Evolutionary conservation across 2,888 invertebrate species (phyloP).

Genomic region (Crossocerus cetratus): DNA sequence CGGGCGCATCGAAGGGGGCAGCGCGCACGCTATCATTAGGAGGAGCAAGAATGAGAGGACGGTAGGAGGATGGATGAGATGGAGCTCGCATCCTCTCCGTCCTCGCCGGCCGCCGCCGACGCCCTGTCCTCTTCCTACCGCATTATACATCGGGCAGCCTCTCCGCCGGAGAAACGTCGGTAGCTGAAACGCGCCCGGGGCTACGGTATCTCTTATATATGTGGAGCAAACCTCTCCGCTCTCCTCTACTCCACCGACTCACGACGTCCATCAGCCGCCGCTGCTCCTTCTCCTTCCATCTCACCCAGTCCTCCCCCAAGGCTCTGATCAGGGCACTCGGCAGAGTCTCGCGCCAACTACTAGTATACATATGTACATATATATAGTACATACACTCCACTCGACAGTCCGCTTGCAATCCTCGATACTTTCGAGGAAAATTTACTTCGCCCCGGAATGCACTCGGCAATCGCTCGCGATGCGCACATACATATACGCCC

Average conservation of each 20-base stretch:
- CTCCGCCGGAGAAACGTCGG: conserved; percentile 53
- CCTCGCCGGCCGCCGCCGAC: conserved; percentile 17
- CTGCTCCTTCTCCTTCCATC: conserved; percentile 44
- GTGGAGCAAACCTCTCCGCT: conserved; percentile 56
- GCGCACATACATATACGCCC: too few species aligned
- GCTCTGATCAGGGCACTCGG: too few species aligned
- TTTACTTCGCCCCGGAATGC: too few species aligned
- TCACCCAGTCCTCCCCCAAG: conserved; percentile 49
- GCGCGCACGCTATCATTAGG: conserved; percentile 73
- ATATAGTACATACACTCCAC: conserved; percentile 12
- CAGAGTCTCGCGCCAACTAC: too few species aligned
- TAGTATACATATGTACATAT: too few species aligned
- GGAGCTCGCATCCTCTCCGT: conserved; percentile 50
- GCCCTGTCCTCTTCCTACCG: conserved; percentile 11
- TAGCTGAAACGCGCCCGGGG: conserved; percentile 67
- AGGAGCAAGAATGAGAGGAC: conserved; percentile 65
- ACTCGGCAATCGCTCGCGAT: too few species aligned
- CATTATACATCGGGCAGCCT: background rate
- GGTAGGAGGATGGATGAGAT: conserved; percentile 69
- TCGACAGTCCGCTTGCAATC: background rate
- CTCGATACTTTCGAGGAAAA: too few species aligned
- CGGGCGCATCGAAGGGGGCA: conserved; percentile 60
- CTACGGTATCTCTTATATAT: conserved; percentile 65
- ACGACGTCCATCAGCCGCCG: conserved; percentile 24
- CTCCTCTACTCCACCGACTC: background rate